Conservation (phyloP, 1,140 invertebrate genomes). For the Tribolium madens region DNA sequence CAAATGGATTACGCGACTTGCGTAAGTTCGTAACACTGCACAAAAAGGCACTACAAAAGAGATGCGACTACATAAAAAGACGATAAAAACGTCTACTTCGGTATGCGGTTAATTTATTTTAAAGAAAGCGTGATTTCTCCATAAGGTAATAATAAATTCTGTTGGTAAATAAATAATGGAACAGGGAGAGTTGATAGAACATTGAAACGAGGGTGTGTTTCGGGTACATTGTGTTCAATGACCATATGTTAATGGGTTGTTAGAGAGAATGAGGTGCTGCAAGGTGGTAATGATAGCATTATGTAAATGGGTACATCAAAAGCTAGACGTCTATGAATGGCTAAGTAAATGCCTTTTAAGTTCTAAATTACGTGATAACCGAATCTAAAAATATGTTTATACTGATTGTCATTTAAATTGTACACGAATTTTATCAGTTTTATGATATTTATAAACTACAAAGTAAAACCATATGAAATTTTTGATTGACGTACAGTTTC, state of each 20-base stretch:
- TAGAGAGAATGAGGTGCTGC: conserved; percentile 48
- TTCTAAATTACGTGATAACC: conserved; percentile 11
- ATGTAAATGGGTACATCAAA: conserved; percentile 45
- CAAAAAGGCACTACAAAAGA: not conserved
- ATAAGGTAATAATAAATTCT: conserved; percentile 26
- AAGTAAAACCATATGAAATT: too few relatives aligned
- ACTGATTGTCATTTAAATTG: too few relatives aligned
- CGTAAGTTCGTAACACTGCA: not conserved
- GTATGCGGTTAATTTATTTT: conserved; percentile 7
- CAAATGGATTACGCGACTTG: not conserved
- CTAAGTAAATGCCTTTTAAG: conserved; percentile 26
- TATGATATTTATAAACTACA: too few relatives aligned
- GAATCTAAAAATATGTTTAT: not conserved
- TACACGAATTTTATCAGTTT: too few relatives aligned
- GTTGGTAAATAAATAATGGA: conserved; percentile 21
- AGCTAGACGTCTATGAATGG: not conserved
- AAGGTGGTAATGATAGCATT: conserved; percentile 53
- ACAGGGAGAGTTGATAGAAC: conserved; percentile 27
- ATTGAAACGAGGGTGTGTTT: conserved; percentile 49
- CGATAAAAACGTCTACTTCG: not conserved
- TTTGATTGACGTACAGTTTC: too few relatives aligned
- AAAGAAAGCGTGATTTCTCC: conserved; percentile 11
- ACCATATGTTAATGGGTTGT: conserved; percentile 49
- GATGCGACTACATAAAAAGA: not conserved
- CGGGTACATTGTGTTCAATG: conserved; percentile 43